Evolutionary conservation across 92 coral and sea anemone species (phyloP), one percentile per base, ranked within the genome.

Genomic region (Epizoanthus ramosus): DNA sequence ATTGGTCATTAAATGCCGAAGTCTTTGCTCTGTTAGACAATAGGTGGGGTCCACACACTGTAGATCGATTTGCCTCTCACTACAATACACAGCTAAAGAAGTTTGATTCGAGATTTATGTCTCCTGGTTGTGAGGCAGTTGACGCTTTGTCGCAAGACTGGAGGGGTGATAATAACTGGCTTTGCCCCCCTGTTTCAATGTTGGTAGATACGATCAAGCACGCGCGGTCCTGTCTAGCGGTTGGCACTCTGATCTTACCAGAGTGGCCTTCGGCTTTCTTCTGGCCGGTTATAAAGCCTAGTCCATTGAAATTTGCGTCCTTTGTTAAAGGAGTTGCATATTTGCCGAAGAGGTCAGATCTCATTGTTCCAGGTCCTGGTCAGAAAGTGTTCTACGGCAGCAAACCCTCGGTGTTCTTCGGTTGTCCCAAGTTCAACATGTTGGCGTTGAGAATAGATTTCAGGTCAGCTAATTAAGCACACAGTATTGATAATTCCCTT

Each of bases 91-190:
- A 89, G 63, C 59, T 89, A 8, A 28, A 15, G 9, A 79, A 87
- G 57, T 89, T 89, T 75, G 80, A 86, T 70, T 73, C 87, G 13
- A 80, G 56, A 74, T 85, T 80, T 81, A 64, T 79, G 67, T 89
- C 84, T 23, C 92, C 89, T 28, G 89, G 87, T 17, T 56, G 84
- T 19, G 73, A 74, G 16, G 86, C 88, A 52, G 80, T 89, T 54
- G 92, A 89, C 67, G 85, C 79, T 33, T 75, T 88, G 16, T 56
- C 89, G 4, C 86, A 80, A 21, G 73, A 89, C 58, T 89, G 84
- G 91, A 31, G 66, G 23, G 58, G 35, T 57, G 56, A 52, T 13
- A 85, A 86, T 59, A 87, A 87, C 63, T 87, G 91, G 91, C 80
- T 83, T 5, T 75, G 85, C 31, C 85, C 88, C 8, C 88, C 85